Percentiles rank a stretch among this genome's conserved stretches.
Evolutionary conservation across 2,113 vertebrate species (phyloP).

Genomic region (Chiloscyllium plagiosum): DNA sequence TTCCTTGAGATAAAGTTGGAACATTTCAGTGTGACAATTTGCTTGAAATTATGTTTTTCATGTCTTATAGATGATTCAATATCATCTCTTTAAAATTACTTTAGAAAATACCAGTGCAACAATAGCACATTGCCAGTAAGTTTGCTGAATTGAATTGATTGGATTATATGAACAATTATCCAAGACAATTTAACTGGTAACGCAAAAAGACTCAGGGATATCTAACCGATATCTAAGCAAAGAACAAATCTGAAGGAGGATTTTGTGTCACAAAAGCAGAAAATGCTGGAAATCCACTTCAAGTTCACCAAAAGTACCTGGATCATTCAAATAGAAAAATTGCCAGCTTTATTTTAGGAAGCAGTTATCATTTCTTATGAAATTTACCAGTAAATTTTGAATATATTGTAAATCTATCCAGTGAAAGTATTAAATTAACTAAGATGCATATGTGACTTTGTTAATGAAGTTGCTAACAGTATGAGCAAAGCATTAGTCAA

Average conservation of each 20-base stretch:
- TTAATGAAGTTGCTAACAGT: background rate
- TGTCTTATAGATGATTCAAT: background rate
- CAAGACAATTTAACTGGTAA: background rate
- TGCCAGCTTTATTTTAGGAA: background rate
- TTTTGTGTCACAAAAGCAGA: background rate
- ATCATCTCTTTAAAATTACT: background rate
- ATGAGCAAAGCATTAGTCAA: background rate
- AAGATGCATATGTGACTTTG: background rate
- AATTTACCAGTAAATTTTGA: background rate
- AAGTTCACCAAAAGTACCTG: background rate
- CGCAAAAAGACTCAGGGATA: background rate
- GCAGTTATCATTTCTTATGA: background rate
- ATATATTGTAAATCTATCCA: background rate
- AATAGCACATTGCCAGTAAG: background rate
- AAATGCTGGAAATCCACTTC: background rate
- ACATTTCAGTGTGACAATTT: background rate
- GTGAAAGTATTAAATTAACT: background rate
- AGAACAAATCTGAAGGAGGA: background rate
- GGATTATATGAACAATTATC: background rate
- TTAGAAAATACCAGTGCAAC: background rate
- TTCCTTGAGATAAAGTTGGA: background rate
- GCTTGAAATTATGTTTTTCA: background rate
- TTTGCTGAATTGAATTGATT: background rate
- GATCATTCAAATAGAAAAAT: background rate
- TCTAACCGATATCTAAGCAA: background rate